Conservation (phyloP, 2,797 vertebrate species). For the Pelodytes ibericus region DNA sequence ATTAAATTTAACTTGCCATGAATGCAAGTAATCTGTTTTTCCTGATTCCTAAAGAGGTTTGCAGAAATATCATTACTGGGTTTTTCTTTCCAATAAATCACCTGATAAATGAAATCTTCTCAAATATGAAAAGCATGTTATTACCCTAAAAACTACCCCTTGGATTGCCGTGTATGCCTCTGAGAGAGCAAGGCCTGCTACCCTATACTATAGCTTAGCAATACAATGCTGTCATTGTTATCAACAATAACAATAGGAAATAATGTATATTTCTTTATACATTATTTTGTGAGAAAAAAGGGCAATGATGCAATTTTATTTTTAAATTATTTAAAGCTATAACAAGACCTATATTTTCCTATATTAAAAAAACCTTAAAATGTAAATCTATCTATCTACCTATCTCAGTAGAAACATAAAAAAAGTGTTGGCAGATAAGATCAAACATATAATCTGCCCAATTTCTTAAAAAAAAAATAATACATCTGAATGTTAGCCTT, state of each 20-base stretch:
- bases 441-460: too few species aligned
- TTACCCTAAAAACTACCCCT: constrained; percentile 38
- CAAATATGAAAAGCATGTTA: constrained; percentile 56
- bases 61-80: constrained; percentile 56
- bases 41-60: constrained; percentile 55
- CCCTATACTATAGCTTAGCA: not conserved
- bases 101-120: constrained; percentile 58
- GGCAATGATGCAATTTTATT: too few species aligned
- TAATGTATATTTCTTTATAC: constrained; percentile 7
- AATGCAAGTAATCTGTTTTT: constrained; percentile 59
- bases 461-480: too few species aligned
- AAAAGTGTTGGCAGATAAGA: too few species aligned
- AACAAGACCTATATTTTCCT: too few species aligned
- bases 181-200: not conserved
- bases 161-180: constrained; percentile 52
- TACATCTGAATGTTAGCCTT: too few species aligned
- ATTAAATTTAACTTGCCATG: constrained; percentile 55
- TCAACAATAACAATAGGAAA: not conserved
- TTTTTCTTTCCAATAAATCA: constrained; percentile 61
- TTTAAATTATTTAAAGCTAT: too few species aligned
- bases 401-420: too few species aligned
- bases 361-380: too few species aligned
- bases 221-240: constrained; percentile 2
- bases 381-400: too few species aligned
- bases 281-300: not conserved